Conservation (phyloP, 2,113 vertebrate genomes). For the Acinonyx jubatus region DNA sequence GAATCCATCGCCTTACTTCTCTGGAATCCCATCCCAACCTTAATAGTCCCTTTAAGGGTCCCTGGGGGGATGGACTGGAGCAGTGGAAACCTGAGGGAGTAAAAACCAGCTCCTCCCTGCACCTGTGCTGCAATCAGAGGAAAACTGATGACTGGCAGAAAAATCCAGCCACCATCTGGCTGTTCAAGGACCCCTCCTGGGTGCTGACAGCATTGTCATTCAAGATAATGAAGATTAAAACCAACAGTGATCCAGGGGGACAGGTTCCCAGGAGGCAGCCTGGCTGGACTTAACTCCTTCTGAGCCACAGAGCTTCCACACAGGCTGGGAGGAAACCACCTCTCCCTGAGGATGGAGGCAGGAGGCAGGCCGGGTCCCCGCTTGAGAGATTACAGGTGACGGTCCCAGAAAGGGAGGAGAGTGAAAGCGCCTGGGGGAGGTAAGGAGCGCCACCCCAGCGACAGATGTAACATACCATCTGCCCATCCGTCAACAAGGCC, state of each 20-base stretch:
- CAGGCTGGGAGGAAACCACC: neutral
- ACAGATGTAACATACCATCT: neutral
- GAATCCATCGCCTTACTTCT: neutral
- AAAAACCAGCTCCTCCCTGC: neutral
- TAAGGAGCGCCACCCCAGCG: neutral
- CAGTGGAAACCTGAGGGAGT: neutral
- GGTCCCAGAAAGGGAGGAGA: neutral
- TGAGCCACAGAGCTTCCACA: neutral
- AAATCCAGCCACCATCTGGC: slow-evolving; percentile 73
- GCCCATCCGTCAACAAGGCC: slow-evolving; percentile 37
- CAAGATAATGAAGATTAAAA: slow-evolving; percentile 72
- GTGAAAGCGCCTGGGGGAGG: neutral
- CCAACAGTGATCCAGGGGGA: slow-evolving; percentile 31
- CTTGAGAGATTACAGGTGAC: neutral
- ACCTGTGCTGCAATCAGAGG: slow-evolving; percentile 34
- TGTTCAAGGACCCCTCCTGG: slow-evolving; percentile 58
- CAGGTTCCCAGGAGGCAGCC: slow-evolving; percentile 59
- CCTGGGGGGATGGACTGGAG: neutral
- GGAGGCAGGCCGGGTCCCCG: neutral
- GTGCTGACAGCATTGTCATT: slow-evolving; percentile 61
- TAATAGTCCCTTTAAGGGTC: neutral
- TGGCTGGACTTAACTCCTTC: slow-evolving; percentile 67
- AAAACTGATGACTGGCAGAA: slow-evolving; percentile 68
- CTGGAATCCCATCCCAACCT: neutral
- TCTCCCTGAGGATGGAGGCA: neutral